Evolutionary conservation across 1,140 invertebrate genomes (phyloP).

Genomic region (Hylaeus volcanicus): DNA sequence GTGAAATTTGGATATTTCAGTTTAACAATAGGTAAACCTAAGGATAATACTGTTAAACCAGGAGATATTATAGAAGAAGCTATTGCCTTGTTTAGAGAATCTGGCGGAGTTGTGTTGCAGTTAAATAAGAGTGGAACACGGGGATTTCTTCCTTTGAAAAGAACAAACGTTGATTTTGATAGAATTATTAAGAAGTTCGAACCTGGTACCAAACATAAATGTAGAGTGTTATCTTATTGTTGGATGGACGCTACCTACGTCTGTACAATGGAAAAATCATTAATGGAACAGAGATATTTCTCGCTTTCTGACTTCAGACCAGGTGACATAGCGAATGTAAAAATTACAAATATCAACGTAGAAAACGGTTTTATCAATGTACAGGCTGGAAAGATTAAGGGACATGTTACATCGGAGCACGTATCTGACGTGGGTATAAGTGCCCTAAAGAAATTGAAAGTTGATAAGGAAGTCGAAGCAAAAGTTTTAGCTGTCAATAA

Average conservation of each 20-base stretch:
- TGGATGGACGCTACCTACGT: conserved; percentile 82
- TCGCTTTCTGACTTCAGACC: conserved; percentile 78
- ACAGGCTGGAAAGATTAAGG: conserved; percentile 70
- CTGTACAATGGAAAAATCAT: conserved; percentile 81
- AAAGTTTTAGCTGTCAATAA: conserved; percentile 80
- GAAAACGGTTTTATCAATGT: conserved; percentile 70
- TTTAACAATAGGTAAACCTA: conserved; percentile 73
- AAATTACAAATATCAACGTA: conserved; percentile 71
- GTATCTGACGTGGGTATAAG: conserved; percentile 65
- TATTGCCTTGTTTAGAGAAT: conserved; percentile 77
- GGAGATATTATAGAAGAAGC: conserved; percentile 82
- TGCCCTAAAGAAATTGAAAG: conserved; percentile 71
- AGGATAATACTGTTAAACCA: conserved; percentile 67
- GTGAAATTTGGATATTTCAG: conserved; percentile 85
- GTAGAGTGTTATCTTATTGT: conserved; percentile 83
- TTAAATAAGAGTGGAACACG: conserved; percentile 78
- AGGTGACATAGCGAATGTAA: conserved; percentile 81
- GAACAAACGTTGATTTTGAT: conserved; percentile 77
- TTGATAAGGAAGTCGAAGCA: conserved; percentile 79
- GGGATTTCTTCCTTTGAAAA: conserved; percentile 82
- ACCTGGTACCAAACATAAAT: conserved; percentile 80
- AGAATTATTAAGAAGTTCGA: conserved; percentile 79
- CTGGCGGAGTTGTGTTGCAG: conserved; percentile 81
- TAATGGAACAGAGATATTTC: conserved; percentile 81
- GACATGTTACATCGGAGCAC: conserved; percentile 71